Evolutionary conservation across 2,797 vertebrate species (phyloP), one percentile per base, ranked within the genome.

Genomic region (Parauchenoglanis punctatus): DNA sequence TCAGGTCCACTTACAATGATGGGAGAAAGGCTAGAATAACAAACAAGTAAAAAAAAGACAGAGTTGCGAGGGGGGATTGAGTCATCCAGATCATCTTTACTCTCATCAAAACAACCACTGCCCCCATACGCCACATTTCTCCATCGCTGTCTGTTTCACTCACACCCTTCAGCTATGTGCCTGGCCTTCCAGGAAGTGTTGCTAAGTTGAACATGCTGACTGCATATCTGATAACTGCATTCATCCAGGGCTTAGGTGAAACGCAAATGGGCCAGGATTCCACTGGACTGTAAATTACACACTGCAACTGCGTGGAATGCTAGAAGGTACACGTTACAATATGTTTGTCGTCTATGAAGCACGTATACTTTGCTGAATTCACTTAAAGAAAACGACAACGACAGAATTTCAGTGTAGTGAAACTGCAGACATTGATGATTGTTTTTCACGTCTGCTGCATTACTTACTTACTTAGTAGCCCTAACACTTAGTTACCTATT

Each of bases 11-110:
- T 85, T 35, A 83, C 25, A 73, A 52, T 73, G 72, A 77, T 44
- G 85, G 73, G 31, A 84, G 52, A 58, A 35, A 76, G 15, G 70
- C 72, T 70, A 75, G 44, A 87, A 73, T n/a, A 86, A 75, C 82
- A 61, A 90, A 82, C 67, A 88, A 88, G 85, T 52, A 86, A 85
- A 78, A 84, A 40, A 40, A 40, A 40, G 35, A 84, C 75, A 88
- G 77, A 90, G 84, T 81, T 68, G 82, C 86, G 75, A 78, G 91
- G 91, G 89, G 89, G 77, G 85, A 88, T 49, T 93, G 92, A 93
- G 91, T 92, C 92, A 93, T 86, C 56, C 90, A 87, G 82, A 86
- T 72, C 88, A 90, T 87, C 87, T 85, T 80, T 81, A 23, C 77
- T 80, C 84, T 78, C 88, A 89, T 91, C 89, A 91, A 90, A 91